Base-by-base conservation (phyloP, 2,797 vertebrate species). In the Pygocentrus nattereri region DNA sequence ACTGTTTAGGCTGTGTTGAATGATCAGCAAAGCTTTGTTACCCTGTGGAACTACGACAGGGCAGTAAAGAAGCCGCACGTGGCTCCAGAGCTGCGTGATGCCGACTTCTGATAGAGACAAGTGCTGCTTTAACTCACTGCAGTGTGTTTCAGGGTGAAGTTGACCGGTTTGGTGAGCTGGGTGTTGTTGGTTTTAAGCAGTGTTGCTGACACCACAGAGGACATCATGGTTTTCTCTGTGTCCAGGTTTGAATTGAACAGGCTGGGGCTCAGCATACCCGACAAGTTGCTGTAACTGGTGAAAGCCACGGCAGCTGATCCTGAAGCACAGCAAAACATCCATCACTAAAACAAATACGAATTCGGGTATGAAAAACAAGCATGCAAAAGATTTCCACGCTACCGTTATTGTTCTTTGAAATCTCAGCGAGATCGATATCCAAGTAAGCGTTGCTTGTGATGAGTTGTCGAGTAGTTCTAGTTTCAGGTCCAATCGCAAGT, bases 91-190 rank as follows among this genome's bases (percentile, higher is more conserved):
- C n/a, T n/a, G n/a, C n/a, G n/a, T n/a, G n/a, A n/a, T n/a, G n/a
- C n/a, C n/a, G n/a, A 2, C 47, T 13, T 50, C 50, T 52, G 4
- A 18, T 2, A 52, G 0, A 23, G n/a, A 19, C 7, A 12, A n/a
- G 11, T 58, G n/a, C 7, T 56, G 21, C 56, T 56, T n/a, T 0
- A 12, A 34, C 21, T 19, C 4, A 93, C 92, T 91, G 85, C 81
- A 72, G 81, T 91, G 79, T 94, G 92, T 6, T 83, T 49, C 44
- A 93, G 85, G 72, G 92, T 93, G 58, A 94, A 91, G 85, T 91
- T 93, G 84, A 92, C 91, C 0, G 90, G 88, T 69, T 91, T 80
- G 0, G 88, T 87, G 71, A 94, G 87, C 74, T 85, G 82, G 59
- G 87, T 88, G 85, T 89, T 90, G 10, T 89, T 91, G 7, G 86